Base-by-base conservation (phyloP, 2,113 vertebrate species). In the Solea senegalensis region DNA sequence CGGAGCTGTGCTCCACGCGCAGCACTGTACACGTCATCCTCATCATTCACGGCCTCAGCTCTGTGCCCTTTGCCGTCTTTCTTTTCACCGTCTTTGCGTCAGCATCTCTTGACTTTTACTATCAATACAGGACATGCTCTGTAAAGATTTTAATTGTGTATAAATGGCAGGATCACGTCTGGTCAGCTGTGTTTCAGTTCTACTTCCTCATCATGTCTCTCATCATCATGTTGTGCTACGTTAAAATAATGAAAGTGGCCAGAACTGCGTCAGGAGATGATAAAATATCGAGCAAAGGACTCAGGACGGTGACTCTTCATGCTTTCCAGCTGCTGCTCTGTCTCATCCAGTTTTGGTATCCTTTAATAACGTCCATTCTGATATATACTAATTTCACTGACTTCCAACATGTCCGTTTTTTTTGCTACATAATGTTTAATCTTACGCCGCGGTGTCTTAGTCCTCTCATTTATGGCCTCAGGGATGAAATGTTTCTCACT, bases 381-480 rank as follows among this genome's bases (percentile, higher is more conserved):
- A 9, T 74, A n/a, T n/a, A 80, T 21, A 45, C 45, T 56, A 44
- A 77, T 52, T 10, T 69, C 0, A 11, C 1, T 15, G 27, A 69
- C 27, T 77, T 16, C 9, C 0, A 13, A 0, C 7, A 16, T 26
- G 14, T 80, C 21, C 49, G 61, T 41, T 86, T 77, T 16, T 71
- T 74, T 40, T 65, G 82, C 49, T 86, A 76, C 44, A 26, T 86
- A 2, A 5, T n/a, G 14, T 88, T 88, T 50, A 56, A n/a, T 64
- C 34, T 88, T 3, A 52, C 71, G 5, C 83, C 83, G 1, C 65
- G 66, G 26, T 84, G 81, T 63, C 44, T 88, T 16, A 79, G 72
- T 74, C 83, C 86, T 72, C 84, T 88, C 16, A 80, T 88, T 45
- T 86, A 86, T 55, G 84, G 84, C 9, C 71, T 88, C 43, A 78